phyloP scores from a whole-genome alignment of 2,797 vertebrate genomes.

The Phoeniculus purpureus region DNA sequence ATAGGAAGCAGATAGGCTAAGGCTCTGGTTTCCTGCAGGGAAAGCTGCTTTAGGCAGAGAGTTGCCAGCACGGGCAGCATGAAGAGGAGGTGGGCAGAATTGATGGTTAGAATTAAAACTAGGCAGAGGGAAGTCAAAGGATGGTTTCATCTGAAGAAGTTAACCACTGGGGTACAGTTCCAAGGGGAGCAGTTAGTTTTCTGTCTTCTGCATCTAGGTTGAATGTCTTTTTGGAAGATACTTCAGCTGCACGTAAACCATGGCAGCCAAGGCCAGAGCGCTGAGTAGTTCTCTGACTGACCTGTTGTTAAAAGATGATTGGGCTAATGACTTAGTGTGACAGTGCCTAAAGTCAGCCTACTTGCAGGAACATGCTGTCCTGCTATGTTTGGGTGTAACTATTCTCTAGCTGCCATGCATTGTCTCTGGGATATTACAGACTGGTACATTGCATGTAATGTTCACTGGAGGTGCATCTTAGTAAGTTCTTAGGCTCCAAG shows the following conservation, averaged over 20 bases:
- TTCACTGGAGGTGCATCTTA: neutral
- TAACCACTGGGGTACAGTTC: neutral
- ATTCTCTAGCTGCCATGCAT: accelerated
- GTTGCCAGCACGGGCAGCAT: neutral
- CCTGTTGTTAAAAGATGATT: slow-evolving; percentile 44
- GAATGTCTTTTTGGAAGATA: slow-evolving; percentile 28
- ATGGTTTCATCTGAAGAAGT: neutral
- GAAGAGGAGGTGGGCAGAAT: neutral
- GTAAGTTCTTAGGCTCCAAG: neutral
- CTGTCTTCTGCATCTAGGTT: neutral
- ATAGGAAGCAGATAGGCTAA: neutral
- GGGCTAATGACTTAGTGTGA: slow-evolving; percentile 13
- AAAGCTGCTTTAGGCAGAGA: neutral
- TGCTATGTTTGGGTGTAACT: neutral
- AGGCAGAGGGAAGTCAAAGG: neutral
- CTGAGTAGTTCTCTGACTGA: slow-evolving; percentile 39
- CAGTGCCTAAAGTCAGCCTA: neutral
- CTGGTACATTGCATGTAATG: neutral
- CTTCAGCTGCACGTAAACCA: neutral
- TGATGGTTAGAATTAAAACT: neutral
- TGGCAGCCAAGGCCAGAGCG: neutral
- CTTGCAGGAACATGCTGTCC: neutral
- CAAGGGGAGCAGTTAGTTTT: slow-evolving; percentile 1
- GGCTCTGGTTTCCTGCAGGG: neutral
- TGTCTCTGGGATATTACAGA: neutral